These are phyloP conservation scores for Phodopus roborovskii DNA, from an alignment of 2,113 vertebrate species.

Conservation along the genomic window DNA sequence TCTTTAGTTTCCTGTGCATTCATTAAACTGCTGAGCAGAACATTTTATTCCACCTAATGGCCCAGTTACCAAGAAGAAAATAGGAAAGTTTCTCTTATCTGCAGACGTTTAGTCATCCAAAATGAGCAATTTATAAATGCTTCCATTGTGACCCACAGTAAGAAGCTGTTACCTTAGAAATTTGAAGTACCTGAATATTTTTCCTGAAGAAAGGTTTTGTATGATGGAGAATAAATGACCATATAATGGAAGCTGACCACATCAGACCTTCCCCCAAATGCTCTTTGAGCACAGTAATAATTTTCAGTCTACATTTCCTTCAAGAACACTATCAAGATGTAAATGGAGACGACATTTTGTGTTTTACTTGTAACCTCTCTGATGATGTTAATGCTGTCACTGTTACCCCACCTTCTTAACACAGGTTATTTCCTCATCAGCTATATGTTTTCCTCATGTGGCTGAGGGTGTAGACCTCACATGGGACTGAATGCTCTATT, in stretches of 20 bases:
- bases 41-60: conserved; percentile 52
- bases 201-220: conserved; percentile 8
- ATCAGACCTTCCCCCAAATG: conserved; percentile 25
- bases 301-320: conserved; percentile 48
- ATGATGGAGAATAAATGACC: conserved; percentile 45
- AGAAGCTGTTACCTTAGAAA: conserved; percentile 28
- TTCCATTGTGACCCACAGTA: conserved; percentile 38
- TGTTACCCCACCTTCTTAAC: not conserved
- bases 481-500: not conserved
- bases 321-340: not conserved
- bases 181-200: conserved; percentile 45
- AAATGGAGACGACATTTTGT: conserved; percentile 4
- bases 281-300: not conserved
- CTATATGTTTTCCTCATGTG: not conserved
- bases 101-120: not conserved
- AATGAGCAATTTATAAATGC: conserved; percentile 63
- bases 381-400: not conserved
- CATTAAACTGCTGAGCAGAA: conserved; percentile 15
- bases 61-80: conserved; percentile 48
- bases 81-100: conserved; percentile 39
- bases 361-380: not conserved
- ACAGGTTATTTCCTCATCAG: not conserved
- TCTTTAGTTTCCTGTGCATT: conserved; percentile 53
- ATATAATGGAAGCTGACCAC: conserved; percentile 14
- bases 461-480: not conserved